Conservation (phyloP, 2,113 vertebrate species). For the Anser cygnoides region DNA sequence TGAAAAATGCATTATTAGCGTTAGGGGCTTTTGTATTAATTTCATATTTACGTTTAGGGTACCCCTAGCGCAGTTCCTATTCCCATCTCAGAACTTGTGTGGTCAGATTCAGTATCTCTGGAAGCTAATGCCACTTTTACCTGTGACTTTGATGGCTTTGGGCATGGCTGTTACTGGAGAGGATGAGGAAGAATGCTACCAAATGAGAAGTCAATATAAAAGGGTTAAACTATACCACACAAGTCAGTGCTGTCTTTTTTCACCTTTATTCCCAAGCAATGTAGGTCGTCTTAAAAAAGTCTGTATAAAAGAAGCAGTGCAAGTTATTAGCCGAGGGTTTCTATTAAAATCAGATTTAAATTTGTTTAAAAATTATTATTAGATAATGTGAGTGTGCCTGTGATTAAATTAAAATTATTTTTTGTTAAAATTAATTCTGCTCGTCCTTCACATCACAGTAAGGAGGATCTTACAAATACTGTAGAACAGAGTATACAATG, state of each 20-base stretch:
- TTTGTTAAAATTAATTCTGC: conserved; percentile 1
- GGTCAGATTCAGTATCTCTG: background rate
- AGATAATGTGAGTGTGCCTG: background rate
- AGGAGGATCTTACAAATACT: background rate
- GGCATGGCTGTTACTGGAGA: background rate
- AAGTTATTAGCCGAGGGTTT: background rate
- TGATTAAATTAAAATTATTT: background rate
- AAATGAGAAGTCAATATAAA: background rate
- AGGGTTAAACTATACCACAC: background rate
- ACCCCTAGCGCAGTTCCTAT: background rate
- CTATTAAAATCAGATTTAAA: background rate
- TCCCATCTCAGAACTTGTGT: background rate
- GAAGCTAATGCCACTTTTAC: background rate
- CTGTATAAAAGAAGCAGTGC: background rate
- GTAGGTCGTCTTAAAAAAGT: conserved; percentile 29
- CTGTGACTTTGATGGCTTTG: background rate
- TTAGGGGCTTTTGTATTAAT: background rate
- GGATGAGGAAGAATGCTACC: background rate
- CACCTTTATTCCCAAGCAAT: conserved; percentile 24
- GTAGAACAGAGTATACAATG: background rate
- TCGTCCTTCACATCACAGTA: background rate
- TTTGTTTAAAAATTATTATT: background rate
- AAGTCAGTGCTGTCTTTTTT: conserved; percentile 5
- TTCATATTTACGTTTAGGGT: background rate
- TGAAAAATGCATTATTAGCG: background rate